These are phyloP conservation scores for Silurus meridionalis DNA, from an alignment of 2,113 vertebrate species.

Conservation along the genomic window DNA sequence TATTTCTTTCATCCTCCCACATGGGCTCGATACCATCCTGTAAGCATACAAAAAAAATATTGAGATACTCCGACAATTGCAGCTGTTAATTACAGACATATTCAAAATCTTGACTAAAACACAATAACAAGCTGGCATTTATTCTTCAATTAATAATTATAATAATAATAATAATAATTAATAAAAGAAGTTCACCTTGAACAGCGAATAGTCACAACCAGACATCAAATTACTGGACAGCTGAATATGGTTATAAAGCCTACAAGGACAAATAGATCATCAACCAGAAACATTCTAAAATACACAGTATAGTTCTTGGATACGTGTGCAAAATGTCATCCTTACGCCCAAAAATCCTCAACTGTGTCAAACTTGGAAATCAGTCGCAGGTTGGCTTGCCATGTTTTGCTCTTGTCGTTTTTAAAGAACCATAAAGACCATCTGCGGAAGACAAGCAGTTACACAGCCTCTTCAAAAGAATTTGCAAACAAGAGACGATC, in stretches of 20 bases:
- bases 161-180: neutral
- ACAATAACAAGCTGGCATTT: neutral
- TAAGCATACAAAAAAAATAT: neutral
- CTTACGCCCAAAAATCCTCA: conserved; percentile 99
- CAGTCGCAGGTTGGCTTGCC: conserved; percentile 97
- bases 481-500: neutral
- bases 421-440: conserved; percentile 99
- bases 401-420: conserved; percentile 99
- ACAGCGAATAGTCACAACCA: conserved; percentile 97
- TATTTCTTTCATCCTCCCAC: conserved; percentile 99
- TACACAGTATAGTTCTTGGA: neutral
- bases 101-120: neutral
- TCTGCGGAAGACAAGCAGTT: conserved; percentile 68
- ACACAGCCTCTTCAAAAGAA: neutral
- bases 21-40: conserved; percentile 97
- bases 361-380: conserved; percentile 99
- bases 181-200: conserved; percentile 81
- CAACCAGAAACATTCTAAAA: neutral
- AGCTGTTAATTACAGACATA: neutral
- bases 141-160: neutral
- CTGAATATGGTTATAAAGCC: conserved; percentile 98
- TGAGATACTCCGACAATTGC: neutral
- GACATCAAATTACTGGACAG: conserved; percentile 98
- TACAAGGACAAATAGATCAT: conserved; percentile 60
- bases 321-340: conserved; percentile 48